These are phyloP conservation scores for Hydractinia echinata DNA, from an alignment of 30 jellyfish, hydroid and myxozoan genomes.

Conservation along the genomic window DNA sequence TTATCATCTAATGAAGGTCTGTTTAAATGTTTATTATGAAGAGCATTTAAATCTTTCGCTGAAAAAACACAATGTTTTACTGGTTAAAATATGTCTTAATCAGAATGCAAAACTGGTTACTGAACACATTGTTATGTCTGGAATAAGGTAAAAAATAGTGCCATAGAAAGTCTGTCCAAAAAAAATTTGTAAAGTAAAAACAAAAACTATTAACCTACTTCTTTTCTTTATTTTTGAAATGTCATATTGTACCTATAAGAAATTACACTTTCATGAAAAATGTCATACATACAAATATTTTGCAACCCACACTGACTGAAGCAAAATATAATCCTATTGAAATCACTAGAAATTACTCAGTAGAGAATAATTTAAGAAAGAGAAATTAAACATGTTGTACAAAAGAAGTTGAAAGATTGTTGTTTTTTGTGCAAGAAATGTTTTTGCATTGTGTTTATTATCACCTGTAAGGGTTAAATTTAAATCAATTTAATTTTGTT, in stretches of 20 bases:
- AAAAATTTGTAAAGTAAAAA: not conserved
- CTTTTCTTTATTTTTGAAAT: constrained; percentile 66
- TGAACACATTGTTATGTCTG: too few species aligned
- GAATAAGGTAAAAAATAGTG: not conserved
- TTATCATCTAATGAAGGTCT: constrained; percentile 91
- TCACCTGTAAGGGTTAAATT: too few species aligned
- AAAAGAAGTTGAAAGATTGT: too few species aligned
- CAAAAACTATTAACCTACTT: constrained; percentile 31
- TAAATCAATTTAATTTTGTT: too few species aligned
- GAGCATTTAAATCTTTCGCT: constrained; percentile 72
- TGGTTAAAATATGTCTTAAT: too few species aligned
- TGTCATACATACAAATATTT: not conserved
- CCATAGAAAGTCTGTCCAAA: not conserved
- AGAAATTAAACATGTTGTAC: too few species aligned
- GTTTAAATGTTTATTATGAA: constrained; percentile 79
- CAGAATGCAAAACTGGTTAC: too few species aligned
- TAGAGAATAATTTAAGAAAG: too few species aligned
- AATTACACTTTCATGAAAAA: not conserved
- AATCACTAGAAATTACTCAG: too few species aligned
- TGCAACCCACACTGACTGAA: not conserved
- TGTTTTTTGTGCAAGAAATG: too few species aligned
- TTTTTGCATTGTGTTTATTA: too few species aligned
- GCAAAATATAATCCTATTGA: too few species aligned
- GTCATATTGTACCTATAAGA: constrained; percentile 60
- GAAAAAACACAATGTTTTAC: not conserved